Percentiles rank a stretch among this genome's conserved stretches.
Conservation (phyloP, 2,113 vertebrate species). For the Sardina pilchardus region DNA sequence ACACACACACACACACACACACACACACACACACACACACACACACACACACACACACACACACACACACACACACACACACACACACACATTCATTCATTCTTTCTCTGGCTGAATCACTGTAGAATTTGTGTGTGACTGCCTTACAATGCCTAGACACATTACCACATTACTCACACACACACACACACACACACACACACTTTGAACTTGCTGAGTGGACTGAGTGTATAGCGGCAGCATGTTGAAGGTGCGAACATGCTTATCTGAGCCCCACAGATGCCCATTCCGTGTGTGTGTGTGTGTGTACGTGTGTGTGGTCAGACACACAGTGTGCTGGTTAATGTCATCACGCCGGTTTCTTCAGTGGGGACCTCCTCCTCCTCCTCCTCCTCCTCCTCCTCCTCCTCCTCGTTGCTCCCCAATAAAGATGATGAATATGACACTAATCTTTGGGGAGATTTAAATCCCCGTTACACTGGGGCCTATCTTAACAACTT, state of each 20-base stretch:
- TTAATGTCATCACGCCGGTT: no score
- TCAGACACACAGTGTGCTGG: background rate
- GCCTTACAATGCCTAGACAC: no score
- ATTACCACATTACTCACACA: no score
- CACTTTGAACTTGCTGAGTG: conserved; percentile 39
- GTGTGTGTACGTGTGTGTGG: no score
- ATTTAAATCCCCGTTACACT: conserved; percentile 22
- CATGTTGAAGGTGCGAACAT: conserved; percentile 32
- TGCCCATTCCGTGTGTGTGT: conserved; percentile 28
- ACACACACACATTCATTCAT: no score
- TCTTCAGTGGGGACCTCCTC: conserved; percentile 8
- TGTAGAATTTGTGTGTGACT: no score
- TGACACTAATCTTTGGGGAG: conserved; percentile 7
- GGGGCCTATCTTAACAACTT: conserved; percentile 16
- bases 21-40: no score
- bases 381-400: background rate
- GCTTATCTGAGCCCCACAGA: conserved; percentile 45
- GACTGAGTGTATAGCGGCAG: background rate
- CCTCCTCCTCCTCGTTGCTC: no score
- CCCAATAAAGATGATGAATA: conserved; percentile 27
- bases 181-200: conserved; percentile 12
- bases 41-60: no score
- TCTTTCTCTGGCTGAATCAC: no score
- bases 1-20: no score
- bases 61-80: no score